Evolutionary conservation across 2,888 invertebrate species (phyloP), one percentile per base, ranked within the genome.

Genomic region (Pollenia labialis): DNA sequence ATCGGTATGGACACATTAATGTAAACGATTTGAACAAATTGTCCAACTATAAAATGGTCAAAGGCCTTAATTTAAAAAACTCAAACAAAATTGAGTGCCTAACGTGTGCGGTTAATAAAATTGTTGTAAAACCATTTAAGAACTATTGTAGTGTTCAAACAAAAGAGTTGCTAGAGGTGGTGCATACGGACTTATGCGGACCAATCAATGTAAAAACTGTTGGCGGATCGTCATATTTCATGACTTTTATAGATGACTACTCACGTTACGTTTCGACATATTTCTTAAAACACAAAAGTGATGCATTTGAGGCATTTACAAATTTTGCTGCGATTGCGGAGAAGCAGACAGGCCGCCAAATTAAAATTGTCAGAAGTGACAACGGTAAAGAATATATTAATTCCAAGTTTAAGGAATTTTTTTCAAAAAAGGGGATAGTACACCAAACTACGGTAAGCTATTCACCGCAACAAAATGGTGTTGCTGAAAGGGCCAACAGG

Each of bases 291-390:
- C 56, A 68, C 16, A 77, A 77, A 68, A 56, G 46, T n/a, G 77
- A 77, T 54, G 66, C 77, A n/a, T 77, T 76, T 64, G 54, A 66
- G 11, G 76, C 76, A 44, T 79, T 79, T 42, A 44, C 40, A 10
- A 16, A 23, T 68, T 77, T 68, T 68, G 48, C 48, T 77, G 77
- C 23, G 58, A 68, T 40, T 12, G 77, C 68, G 60, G 79, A 79
- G 60, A 60, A 46, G 46, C 64, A 44, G 64, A 64, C 46, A 46
- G 46, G 64, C 44, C 44, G 46, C 46, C 40, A 64, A 44, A 50
- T 68, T 2, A 68, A 68, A 68, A 32, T 50, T 14, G 66, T 76
- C 8, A 4, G 66, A 23, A 76, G 66, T n/a, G 76, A 76, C 46
- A 76, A 66, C 56, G 54, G 76, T 4, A 54, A 12, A 9, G 76